These are phyloP conservation scores for Epinephelus moara DNA, from an alignment of 2,113 vertebrate genomes.

Conservation along the genomic window DNA sequence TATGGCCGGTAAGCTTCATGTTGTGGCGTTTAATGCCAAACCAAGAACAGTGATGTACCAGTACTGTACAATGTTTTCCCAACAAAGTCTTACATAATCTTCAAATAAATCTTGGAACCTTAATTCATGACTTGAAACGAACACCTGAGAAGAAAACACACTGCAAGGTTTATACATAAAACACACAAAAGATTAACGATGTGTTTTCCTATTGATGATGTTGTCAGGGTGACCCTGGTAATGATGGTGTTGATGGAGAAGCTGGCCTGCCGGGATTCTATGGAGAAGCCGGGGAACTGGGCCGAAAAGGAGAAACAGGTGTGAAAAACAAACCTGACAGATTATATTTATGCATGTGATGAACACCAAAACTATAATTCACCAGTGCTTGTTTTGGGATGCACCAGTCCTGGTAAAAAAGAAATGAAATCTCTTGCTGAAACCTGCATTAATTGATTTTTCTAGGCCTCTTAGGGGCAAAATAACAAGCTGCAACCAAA, in stretches of 20 bases:
- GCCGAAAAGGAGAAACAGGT: slow-evolving; percentile 81
- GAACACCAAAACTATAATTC: slow-evolving; percentile 10
- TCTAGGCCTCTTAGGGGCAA: neutral
- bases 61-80: slow-evolving; percentile 16
- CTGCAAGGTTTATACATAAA: slow-evolving; percentile 27
- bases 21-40: slow-evolving; percentile 53
- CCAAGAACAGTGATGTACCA: slow-evolving; percentile 25
- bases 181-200: slow-evolving; percentile 35
- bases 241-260: slow-evolving; percentile 81
- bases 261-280: slow-evolving; percentile 83
- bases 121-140: slow-evolving; percentile 3
- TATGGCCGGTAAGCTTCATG: slow-evolving; percentile 32
- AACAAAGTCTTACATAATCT: slow-evolving; percentile 19
- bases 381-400: slow-evolving; percentile 4
- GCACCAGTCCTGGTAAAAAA: neutral
- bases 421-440: neutral
- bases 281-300: slow-evolving; percentile 83
- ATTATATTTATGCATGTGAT: neutral
- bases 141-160: neutral
- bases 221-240: slow-evolving; percentile 82
- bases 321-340: slow-evolving; percentile 32
- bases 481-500: slow-evolving; percentile 4
- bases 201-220: slow-evolving; percentile 60
- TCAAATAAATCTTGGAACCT: slow-evolving; percentile 23
- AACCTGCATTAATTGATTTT: neutral